Conservation (phyloP, 2,113 vertebrate genomes). For the Bubo bubo region DNA sequence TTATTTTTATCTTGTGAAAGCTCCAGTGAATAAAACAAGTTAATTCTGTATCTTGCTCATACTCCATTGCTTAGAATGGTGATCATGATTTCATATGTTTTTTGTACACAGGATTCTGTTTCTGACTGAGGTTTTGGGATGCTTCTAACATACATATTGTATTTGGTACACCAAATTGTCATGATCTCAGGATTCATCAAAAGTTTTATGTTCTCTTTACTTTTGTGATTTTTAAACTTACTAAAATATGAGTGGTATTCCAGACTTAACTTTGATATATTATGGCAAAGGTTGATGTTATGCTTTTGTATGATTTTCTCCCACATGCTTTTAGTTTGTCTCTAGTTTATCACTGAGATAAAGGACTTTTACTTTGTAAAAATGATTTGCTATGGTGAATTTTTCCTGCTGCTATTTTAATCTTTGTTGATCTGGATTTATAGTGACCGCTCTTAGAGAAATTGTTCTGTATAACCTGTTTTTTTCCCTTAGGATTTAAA, state of each 20-base stretch:
- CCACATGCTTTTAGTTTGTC: not conserved
- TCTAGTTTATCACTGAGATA: not conserved
- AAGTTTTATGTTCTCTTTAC: not conserved
- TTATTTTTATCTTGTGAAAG: not conserved
- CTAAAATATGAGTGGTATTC: not conserved
- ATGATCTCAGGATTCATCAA: not conserved
- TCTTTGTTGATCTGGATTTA: conserved; percentile 61
- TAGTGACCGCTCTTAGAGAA: not conserved
- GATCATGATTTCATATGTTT: not conserved
- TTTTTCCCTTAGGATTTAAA: not conserved
- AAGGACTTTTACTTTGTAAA: not conserved
- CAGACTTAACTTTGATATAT: not conserved
- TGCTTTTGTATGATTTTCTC: not conserved
- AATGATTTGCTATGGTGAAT: not conserved
- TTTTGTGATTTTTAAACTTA: not conserved
- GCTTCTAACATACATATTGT: not conserved
- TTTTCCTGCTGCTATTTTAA: conserved; percentile 35
- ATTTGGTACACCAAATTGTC: not conserved
- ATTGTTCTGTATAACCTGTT: conserved; percentile 10
- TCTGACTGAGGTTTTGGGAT: not conserved
- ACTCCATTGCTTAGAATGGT: not conserved
- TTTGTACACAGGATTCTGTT: not conserved
- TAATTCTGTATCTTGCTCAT: not conserved
- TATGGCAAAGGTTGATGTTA: not conserved
- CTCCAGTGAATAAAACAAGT: not conserved